phyloP scores from a whole-genome alignment of 2,113 vertebrate genomes.

The Poecilia latipinna region DNA sequence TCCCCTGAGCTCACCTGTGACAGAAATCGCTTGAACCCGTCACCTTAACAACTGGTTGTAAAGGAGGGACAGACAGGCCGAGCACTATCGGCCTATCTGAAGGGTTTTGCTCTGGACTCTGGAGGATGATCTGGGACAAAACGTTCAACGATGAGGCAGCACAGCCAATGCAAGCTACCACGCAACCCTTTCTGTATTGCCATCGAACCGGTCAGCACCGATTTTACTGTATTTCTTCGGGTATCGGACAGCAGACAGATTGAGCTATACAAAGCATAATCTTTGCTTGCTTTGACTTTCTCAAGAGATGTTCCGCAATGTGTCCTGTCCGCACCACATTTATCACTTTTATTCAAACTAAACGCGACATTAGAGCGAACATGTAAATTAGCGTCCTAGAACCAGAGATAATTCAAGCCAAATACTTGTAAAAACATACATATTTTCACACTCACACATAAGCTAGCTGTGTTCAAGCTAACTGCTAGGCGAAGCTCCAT shows the following conservation, averaged over 20 bases:
- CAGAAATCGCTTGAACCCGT: neutral
- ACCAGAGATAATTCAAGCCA: neutral
- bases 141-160: slow-evolving; percentile 31
- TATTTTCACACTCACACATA: neutral
- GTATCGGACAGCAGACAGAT: slow-evolving; percentile 13
- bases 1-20: slow-evolving; percentile 1
- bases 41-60: neutral
- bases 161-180: slow-evolving; percentile 4
- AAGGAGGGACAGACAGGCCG: slow-evolving; percentile 19
- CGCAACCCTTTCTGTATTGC: neutral
- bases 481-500: slow-evolving; percentile 39
- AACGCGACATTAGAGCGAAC: slow-evolving; percentile 21
- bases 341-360: slow-evolving; percentile 11
- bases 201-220: slow-evolving; percentile 5
- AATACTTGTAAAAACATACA: neutral
- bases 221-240: slow-evolving; percentile 1
- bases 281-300: slow-evolving; percentile 26
- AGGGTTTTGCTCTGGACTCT: slow-evolving; percentile 6
- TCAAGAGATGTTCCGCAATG: slow-evolving; percentile 47
- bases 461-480: slow-evolving; percentile 44
- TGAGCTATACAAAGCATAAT: neutral
- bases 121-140: neutral
- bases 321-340: slow-evolving; percentile 29
- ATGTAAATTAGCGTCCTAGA: neutral
- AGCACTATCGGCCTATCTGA: slow-evolving; percentile 14